A percentile compares a stretch with the other conserved stretches of the same genome.
Conservation (phyloP, 2,888 invertebrate species). For the Leistus spinibarbis region DNA sequence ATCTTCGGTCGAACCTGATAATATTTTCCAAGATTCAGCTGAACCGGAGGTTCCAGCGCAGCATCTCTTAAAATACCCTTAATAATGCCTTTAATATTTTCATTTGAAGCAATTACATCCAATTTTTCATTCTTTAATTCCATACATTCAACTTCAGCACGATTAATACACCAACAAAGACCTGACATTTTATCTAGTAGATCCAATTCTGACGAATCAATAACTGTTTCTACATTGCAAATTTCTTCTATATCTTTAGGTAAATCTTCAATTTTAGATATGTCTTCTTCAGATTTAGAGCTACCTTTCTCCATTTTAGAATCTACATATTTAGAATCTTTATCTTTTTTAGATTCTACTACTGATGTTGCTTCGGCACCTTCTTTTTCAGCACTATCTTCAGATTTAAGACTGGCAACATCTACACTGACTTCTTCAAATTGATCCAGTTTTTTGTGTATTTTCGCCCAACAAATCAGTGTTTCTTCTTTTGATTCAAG, state of each 20-base stretch:
- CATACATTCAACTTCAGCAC: constrained; percentile 53
- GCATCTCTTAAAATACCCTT: constrained; percentile 53
- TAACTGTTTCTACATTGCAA: background rate
- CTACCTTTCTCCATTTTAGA: background rate
- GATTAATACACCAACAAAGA: constrained; percentile 62
- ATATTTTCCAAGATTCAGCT: background rate
- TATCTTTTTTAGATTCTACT: background rate
- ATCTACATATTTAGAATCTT: background rate
- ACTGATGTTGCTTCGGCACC: background rate
- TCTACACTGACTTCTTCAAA: background rate
- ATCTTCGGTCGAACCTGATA: constrained; percentile 9
- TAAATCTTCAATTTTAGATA: background rate
- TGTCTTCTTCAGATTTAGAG: background rate
- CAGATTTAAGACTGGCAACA: background rate
- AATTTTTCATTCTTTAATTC: constrained; percentile 58
- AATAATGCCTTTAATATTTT: constrained; percentile 53
- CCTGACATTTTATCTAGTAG: constrained; percentile 55
- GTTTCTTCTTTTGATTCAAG: constrained; percentile 64
- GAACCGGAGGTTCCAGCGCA: constrained; percentile 43
- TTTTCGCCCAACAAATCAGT: constrained; percentile 53
- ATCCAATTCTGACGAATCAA: constrained; percentile 45
- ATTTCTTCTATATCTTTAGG: constrained; percentile 12
- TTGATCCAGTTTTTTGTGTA: constrained; percentile 11
- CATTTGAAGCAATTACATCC: constrained; percentile 58
- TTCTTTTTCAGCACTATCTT: constrained; percentile 1